Evolutionary conservation across 2,797 vertebrate genomes (phyloP).

Genomic region (Cuniculus paca): DNA sequence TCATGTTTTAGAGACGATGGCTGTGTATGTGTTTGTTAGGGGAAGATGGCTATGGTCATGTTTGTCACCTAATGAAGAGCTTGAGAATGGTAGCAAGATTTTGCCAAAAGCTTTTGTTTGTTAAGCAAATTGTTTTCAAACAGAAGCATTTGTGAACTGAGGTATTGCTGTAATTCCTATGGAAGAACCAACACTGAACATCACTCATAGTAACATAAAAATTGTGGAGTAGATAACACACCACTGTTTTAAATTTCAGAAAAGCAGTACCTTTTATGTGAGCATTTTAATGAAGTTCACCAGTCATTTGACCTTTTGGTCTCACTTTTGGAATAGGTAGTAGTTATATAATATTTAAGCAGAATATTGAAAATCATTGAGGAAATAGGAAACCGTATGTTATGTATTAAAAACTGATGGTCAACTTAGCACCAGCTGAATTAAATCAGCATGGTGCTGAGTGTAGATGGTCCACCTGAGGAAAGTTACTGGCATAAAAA

Average conservation of each 20-base stretch:
- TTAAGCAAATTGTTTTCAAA: background rate
- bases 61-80: background rate
- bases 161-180: background rate
- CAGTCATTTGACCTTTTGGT: constrained; percentile 16
- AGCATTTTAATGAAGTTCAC: constrained; percentile 21
- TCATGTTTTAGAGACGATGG: background rate
- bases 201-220: background rate
- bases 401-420: too few relatives aligned
- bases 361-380: constrained; percentile 44
- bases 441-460: too few relatives aligned
- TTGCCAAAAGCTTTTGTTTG: background rate
- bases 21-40: background rate
- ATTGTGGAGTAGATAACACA: background rate
- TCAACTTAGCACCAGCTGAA: too few relatives aligned
- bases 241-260: background rate
- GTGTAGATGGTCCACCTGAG: too few relatives aligned
- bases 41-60: background rate
- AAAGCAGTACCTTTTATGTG: background rate
- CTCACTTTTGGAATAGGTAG: constrained; percentile 36
- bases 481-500: too few relatives aligned
- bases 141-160: background rate
- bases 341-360: background rate
- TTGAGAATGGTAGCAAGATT: background rate
- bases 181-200: background rate
- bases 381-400: background rate